Evolutionary conservation across 2,113 vertebrate genomes (phyloP), one percentile per base, ranked within the genome.

Genomic region (Microtus richardsoni): DNA sequence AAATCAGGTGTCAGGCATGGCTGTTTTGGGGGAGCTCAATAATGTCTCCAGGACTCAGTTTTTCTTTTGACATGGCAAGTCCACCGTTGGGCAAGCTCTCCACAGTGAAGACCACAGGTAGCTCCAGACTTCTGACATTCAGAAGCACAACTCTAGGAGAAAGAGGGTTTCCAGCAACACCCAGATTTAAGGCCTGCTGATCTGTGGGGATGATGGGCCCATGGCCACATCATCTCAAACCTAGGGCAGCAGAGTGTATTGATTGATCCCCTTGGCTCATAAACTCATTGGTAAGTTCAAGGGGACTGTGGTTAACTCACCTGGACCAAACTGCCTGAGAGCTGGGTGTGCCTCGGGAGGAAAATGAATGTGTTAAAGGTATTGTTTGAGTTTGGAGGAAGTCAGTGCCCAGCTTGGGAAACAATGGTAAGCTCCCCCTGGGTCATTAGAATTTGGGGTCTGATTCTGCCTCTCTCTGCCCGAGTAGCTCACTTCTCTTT

Each of bases 51-150:
- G 66, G 73, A 16, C 44, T 39, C 49, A n/a, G 54, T 77, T 96
- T 83, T 33, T 73, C 62, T 77, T 60, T 19, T 26, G 75, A 16
- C 4, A 0, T 11, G 10, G 60, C 26, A 26, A 19, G 28, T 58
- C 70, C 17, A 39, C 21, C 36, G 33, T 44, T n/a, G 22, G 70
- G 33, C 13, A 11, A 22, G 14, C 5, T 88, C 83, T 70, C 30
- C 39, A 1, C 1, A 26, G 39, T 4, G 5, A 85, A 28, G 58
- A 33, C 19, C 0, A 0, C 12, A 16, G 41, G 11, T 10, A 54
- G 33, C 77, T 68, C 11, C n/a, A 64, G 28, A 19, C n/a, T 73
- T n/a, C 22, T 21, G 30, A 21, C 39, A 66, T 58, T 17, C 22
- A 0, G 68, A 30, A 77, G 2, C 14, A 74, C 58, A 52, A 19